Base-by-base conservation (phyloP, 2,113 vertebrate species). In the Bos taurus region DNA sequence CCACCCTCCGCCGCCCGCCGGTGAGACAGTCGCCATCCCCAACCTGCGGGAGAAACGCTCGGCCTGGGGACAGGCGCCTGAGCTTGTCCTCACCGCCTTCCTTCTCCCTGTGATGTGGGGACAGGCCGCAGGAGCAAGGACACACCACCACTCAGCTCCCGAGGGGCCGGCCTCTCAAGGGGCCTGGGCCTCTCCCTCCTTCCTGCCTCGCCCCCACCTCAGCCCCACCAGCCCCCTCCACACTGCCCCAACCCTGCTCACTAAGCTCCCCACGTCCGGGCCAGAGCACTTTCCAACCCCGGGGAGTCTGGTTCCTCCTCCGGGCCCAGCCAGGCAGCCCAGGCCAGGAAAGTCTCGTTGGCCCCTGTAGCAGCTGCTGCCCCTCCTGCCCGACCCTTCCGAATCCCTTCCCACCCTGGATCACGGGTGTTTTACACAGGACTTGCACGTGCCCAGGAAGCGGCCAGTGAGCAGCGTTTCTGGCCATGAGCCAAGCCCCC, bases 1-100 rank as follows among this genome's bases (percentile, higher is more conserved):
- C 2, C 7, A 3, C 21, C 25, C 67, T 36, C 12, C 14, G 0
- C 40, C 0, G 1, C 16, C 15, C 1, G 0, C 40, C 15, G 16
- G 16, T 21, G 33, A 74, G 59, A 28, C 8, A 2, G 1, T 56
- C 2, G 4, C 50, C 88, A 7, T 2, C 43, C 56, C 33, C 15
- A 40, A 0, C 2, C 30, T 14, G n/a, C 2, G 48, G 57, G 60
- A 33, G 33, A 28, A 21, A 23, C 0, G 2, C 10, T 36, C 7
- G 26, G 82, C 52, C 43, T 19, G 40, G 57, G 54, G 40, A 26
- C 4, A 1, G 36, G 4, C 0, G 1, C 40, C 50, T 23, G 0
- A 0, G 19, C 40, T 36, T 2, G 13, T 2, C 15, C 17, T 48
- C 13, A 43, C 16, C 4, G 19, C 12, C 25, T 21, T 28, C 12